Base-by-base conservation (phyloP, 2,888 invertebrate species). In the Philaethria dido region DNA sequence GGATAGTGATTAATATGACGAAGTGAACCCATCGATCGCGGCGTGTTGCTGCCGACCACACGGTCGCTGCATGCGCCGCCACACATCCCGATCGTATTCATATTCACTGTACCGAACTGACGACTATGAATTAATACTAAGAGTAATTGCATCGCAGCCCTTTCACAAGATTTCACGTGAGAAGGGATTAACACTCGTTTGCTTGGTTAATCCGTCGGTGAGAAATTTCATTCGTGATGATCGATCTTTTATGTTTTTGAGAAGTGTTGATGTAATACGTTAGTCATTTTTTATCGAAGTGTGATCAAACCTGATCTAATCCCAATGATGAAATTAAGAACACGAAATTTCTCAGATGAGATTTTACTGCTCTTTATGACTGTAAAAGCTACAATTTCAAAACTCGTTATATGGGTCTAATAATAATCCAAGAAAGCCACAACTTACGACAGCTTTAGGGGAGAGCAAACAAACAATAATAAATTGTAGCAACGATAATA, bases 1-100 rank as follows among this genome's bases (percentile, higher is more conserved):
- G 74, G 85, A 81, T 79, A 80, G 85, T 86, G 84, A 92, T 92
- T 91, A 89, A 86, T 85, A 86, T 88, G 90, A 90, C 84, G 84
- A 82, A 89, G 86, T 84, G 86, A 80, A 75, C 79, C 74, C 83
- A 88, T 89, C 86, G 77, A 83, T 86, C 84, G 81, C 61, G 62
- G 64, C 68, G 78, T 71, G 74, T 74, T 67, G 69, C 69, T 71
- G 71, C 78, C 78, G 89, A 89, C 90, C 88, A 89, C 89, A 75
- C 87, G 75, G 71, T 70, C 64, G 57, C 72, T 71, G 70, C 72
- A 64, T 70, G 68, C 73, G 47, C 64, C 62, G 59, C 48, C 66
- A 69, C 65, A 68, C 63, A 66, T 20, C 60, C 55, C 50, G 59
- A 61, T 22, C 65, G 59, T 71, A 78, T 80, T 80, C 75, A 72